Conservation (phyloP, 2,888 invertebrate species). For the Thalpophila matura region DNA sequence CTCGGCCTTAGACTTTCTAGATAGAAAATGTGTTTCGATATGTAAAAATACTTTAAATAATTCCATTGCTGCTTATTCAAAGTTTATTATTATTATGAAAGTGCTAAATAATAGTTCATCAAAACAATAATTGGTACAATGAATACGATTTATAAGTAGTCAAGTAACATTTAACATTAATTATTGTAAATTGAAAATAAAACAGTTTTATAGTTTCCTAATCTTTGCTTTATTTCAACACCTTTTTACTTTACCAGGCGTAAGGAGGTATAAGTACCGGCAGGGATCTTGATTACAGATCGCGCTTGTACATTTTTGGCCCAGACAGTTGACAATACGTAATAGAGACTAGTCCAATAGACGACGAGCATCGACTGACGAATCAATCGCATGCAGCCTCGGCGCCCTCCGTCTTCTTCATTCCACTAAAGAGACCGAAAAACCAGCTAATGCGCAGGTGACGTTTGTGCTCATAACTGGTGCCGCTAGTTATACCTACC, state of each 20-base stretch:
- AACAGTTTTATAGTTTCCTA: conserved; percentile 61
- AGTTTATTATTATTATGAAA: conserved; percentile 45
- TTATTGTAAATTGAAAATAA: conserved; percentile 52
- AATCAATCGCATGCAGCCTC: too few species aligned
- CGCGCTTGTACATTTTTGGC: too few species aligned
- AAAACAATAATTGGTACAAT: conserved; percentile 44
- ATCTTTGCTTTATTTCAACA: conserved; percentile 45
- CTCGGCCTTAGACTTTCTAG: not conserved
- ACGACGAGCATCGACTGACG: too few species aligned
- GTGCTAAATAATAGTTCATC: conserved; percentile 40
- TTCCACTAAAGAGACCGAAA: too few species aligned
- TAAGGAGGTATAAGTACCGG: too few species aligned
- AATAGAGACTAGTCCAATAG: too few species aligned
- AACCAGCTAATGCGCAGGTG: too few species aligned
- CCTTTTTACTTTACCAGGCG: not conserved
- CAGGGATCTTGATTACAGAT: too few species aligned
- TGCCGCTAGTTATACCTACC: too few species aligned
- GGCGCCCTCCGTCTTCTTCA: too few species aligned
- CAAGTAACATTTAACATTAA: conserved; percentile 28
- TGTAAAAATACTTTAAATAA: not conserved
- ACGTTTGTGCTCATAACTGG: too few species aligned
- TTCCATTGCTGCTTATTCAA: conserved; percentile 23
- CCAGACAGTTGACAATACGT: too few species aligned
- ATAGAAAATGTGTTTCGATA: conserved; percentile 1
- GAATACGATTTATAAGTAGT: conserved; percentile 44